Evolutionary conservation across 2,888 invertebrate genomes (phyloP).

Genomic region (Caradrina clavipalpis): DNA sequence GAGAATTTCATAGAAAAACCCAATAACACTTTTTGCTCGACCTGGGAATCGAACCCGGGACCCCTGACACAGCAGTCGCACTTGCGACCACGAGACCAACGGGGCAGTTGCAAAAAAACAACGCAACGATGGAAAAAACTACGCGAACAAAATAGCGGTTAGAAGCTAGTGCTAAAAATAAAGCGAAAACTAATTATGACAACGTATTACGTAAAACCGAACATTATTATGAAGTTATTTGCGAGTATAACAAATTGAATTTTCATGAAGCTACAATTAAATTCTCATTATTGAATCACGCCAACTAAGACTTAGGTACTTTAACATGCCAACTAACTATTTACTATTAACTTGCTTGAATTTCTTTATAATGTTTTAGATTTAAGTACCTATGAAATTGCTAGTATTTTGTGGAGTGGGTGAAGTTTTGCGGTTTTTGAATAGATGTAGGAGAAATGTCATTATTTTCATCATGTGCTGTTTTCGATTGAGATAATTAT

Average conservation of each 20-base stretch:
- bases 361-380: slow-evolving; percentile 43
- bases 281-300: slow-evolving; percentile 78
- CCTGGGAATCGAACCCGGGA: no score
- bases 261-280: slow-evolving; percentile 79
- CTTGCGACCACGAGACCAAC: no score
- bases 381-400: slow-evolving; percentile 11
- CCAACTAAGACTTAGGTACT: slow-evolving; percentile 70
- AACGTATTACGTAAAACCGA: slow-evolving; percentile 23
- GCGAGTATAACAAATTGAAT: slow-evolving; percentile 75
- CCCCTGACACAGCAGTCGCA: no score
- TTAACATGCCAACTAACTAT: slow-evolving; percentile 66
- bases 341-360: slow-evolving; percentile 55
- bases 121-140: no score
- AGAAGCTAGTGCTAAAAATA: slow-evolving; percentile 7
- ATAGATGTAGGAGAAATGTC: no score
- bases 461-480: no score
- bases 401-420: background rate
- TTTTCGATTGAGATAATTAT: no score
- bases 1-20: no score
- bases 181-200: slow-evolving; percentile 44
- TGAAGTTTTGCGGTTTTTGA: background rate
- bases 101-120: no score
- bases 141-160: no score
- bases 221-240: slow-evolving; percentile 70
- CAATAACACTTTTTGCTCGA: no score